These are phyloP conservation scores for Notoglanidium macrostoma DNA, from an alignment of 2,797 vertebrate genomes.

Conservation along the genomic window DNA sequence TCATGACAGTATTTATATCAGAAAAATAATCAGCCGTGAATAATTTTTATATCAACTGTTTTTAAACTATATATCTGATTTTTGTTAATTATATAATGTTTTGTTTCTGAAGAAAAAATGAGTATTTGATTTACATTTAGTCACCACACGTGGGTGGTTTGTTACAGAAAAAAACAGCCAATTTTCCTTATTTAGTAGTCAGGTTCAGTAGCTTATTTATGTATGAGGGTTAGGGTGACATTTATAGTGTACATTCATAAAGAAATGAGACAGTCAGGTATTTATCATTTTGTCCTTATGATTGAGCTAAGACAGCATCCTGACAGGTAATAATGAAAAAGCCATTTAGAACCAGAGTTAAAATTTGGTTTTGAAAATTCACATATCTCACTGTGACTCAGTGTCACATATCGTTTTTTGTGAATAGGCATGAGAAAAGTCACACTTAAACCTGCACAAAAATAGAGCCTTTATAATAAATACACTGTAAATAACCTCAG, in stretches of 20 bases:
- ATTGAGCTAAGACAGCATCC: background rate
- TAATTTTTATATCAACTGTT: background rate
- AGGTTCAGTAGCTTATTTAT: background rate
- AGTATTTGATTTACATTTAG: background rate
- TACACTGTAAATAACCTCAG: background rate
- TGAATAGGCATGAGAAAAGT: background rate
- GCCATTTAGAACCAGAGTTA: background rate
- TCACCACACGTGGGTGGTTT: background rate
- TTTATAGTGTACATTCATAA: conserved; percentile 4
- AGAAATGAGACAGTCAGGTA: conserved; percentile 7
- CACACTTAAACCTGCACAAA: background rate
- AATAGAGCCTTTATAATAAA: background rate
- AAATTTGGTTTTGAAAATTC: background rate
- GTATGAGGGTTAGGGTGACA: background rate
- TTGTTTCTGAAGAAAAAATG: background rate
- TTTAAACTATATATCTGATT: background rate
- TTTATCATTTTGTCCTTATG: background rate
- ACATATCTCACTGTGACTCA: no score
- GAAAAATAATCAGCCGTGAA: background rate
- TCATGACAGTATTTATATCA: background rate
- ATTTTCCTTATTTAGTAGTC: conserved; percentile 2
- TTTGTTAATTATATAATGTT: background rate
- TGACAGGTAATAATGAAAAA: background rate
- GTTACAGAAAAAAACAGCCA: background rate
- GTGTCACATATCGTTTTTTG: background rate